Evolutionary conservation across 2,797 vertebrate genomes (phyloP).

Genomic region (Botia almorhae): DNA sequence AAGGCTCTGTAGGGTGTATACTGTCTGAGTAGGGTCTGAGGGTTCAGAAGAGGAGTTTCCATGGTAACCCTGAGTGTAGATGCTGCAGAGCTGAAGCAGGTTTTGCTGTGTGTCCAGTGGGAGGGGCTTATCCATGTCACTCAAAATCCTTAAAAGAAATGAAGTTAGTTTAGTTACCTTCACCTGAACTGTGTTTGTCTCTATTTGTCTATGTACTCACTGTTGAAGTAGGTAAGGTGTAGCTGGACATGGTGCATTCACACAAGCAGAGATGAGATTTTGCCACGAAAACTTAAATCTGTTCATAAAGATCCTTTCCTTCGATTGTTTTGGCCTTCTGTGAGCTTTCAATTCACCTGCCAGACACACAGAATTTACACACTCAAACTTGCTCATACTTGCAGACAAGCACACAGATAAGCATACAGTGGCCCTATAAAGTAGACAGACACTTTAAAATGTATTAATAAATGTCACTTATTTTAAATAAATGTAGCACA

Average conservation of each 20-base stretch:
- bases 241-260: conserved; percentile 86
- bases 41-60: conserved; percentile 55
- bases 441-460: background rate
- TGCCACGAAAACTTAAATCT: conserved; percentile 85
- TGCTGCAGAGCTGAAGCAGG: conserved; percentile 85
- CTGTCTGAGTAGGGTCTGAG: conserved; percentile 69
- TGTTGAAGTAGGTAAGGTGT: conserved; percentile 86
- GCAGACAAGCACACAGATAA: background rate
- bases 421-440: background rate
- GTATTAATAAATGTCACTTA: too few species aligned
- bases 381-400: too few species aligned
- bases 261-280: conserved; percentile 84
- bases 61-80: conserved; percentile 85
- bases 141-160: conserved; percentile 78
- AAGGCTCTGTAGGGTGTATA: conserved; percentile 90
- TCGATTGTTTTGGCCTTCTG: conserved; percentile 72
- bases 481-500: background rate
- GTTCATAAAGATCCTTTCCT: conserved; percentile 80
- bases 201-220: conserved; percentile 71
- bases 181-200: background rate
- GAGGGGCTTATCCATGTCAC: conserved; percentile 87
- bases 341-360: conserved; percentile 71
- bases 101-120: conserved; percentile 82
- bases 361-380: background rate
- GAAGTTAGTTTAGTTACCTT: background rate